Evolutionary conservation across 2,888 invertebrate genomes (phyloP).

Genomic region (Drosophila paramelanica): DNA sequence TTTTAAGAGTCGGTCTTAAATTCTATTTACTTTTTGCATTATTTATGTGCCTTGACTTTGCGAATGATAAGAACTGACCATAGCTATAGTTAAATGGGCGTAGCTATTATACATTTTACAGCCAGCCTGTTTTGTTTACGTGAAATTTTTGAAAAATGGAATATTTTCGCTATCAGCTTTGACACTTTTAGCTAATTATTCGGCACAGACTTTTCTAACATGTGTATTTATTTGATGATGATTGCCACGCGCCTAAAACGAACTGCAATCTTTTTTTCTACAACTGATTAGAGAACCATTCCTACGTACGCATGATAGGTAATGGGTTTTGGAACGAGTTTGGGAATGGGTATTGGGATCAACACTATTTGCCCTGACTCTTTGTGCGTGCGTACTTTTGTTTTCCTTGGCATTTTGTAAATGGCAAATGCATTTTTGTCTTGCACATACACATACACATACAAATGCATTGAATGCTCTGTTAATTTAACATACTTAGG

Average conservation of each 20-base stretch:
- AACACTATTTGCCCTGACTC: background rate
- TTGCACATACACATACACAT: background rate
- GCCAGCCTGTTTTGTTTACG: background rate
- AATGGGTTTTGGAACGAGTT: slow-evolving; percentile 5
- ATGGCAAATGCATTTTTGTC: slow-evolving; percentile 36
- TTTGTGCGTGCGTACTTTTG: background rate
- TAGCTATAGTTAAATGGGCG: slow-evolving; percentile 16
- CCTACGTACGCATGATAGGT: background rate
- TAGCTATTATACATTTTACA: background rate
- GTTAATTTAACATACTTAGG: background rate
- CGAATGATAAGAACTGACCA: slow-evolving; percentile 38
- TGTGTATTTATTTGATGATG: slow-evolving; percentile 40
- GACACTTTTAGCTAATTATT: slow-evolving; percentile 54
- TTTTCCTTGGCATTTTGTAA: slow-evolving; percentile 42
- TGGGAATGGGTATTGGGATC: slow-evolving; percentile 32
- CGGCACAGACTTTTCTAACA: slow-evolving; percentile 26
- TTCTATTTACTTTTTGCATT: slow-evolving; percentile 6
- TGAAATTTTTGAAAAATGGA: background rate
- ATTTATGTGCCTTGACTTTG: slow-evolving; percentile 12
- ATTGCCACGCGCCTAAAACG: slow-evolving; percentile 49
- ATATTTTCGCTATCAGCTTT: slow-evolving; percentile 34
- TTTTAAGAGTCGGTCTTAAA: slow-evolving; percentile 1
- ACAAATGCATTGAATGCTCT: background rate
- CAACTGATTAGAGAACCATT: slow-evolving; percentile 42
- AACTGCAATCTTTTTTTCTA: slow-evolving; percentile 19